Evolutionary conservation across 2,113 vertebrate species (phyloP), one percentile per base, ranked within the genome.

Genomic region (Silurus meridionalis): DNA sequence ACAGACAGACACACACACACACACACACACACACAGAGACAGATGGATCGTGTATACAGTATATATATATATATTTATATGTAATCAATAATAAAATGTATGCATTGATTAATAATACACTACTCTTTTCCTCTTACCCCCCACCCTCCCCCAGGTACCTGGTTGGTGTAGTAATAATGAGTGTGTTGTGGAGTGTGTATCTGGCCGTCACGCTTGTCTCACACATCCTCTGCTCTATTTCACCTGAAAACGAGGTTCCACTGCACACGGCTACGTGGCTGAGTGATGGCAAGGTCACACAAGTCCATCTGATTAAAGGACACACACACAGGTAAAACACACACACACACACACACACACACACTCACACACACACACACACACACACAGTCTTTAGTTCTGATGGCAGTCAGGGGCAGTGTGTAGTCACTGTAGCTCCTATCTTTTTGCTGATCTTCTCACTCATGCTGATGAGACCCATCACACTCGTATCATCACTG

Each of bases 221-320:
- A 28, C 86, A 83, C 78, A 91, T 77, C 3, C 87, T 90, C 81
- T 86, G 89, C 0, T 86, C 90, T 60, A 89, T 92, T 80, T 92
- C 91, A 23, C 93, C 95, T 17, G 94, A 94, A 90, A 96, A 96
- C 9, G 95, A 95, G 90, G 94, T 95, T 4, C 94, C 93, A 0
- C 92, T 95, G n/a, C 93, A 91, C 14, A 92, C 94, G 17, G 93
- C 93, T 2, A 85, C 91, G 17, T 94, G 96, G 91, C 92, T 98
- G 79, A 92, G 91, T 69, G 95, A 96, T 63, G 96, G 95, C 28
- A 96, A 94, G 89, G 91, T 95, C 92, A 97, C 93, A 6, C 92
- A 95, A 52, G 0, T 97, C 75, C 92, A 94, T 55, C 93, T 98
- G 69, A 91, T 94, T 71, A 96, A 96, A 90, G 96, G 96, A 80